Conservation (phyloP, 37 sponge, comb jelly and placozoan species). For the Tethya wilhelma region DNA sequence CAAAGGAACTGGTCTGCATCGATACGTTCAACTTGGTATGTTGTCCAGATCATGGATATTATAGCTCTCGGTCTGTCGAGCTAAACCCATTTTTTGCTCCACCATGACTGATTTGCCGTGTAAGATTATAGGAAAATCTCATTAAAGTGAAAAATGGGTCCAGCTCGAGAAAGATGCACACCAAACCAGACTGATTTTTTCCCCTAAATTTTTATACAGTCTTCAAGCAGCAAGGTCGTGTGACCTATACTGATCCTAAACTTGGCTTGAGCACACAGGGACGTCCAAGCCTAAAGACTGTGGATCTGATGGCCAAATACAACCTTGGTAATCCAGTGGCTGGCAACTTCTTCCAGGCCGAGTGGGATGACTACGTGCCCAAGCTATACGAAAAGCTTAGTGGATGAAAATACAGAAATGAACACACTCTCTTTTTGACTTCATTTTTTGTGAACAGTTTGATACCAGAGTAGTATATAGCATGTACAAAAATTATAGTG, state of each 20-base stretch:
- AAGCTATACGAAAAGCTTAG: slow-evolving; percentile 66
- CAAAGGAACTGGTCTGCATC: slow-evolving; percentile 76
- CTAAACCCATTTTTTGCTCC: no score
- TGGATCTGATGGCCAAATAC: slow-evolving; percentile 68
- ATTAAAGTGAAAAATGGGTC: no score
- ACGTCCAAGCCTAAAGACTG: slow-evolving; percentile 41
- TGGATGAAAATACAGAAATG: not conserved
- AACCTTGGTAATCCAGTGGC: slow-evolving; percentile 82
- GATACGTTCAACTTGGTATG: slow-evolving; percentile 73
- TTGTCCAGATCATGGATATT: not conserved
- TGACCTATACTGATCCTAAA: slow-evolving; percentile 37
- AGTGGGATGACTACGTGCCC: slow-evolving; percentile 91
- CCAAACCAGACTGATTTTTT: not conserved
- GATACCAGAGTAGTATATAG: not conserved
- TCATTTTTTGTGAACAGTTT: not conserved
- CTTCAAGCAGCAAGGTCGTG: slow-evolving; percentile 69
- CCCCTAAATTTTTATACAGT: slow-evolving; percentile 11
- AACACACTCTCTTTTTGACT: no score
- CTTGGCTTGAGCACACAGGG: slow-evolving; percentile 36
- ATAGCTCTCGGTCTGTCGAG: no score
- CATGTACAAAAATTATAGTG: not conserved
- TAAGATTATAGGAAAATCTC: no score
- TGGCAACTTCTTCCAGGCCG: slow-evolving; percentile 88
- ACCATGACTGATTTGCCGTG: no score
- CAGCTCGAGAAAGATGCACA: no score